These are phyloP conservation scores for Colaptes auratus DNA, from an alignment of 2,113 vertebrate species.

Conservation along the genomic window DNA sequence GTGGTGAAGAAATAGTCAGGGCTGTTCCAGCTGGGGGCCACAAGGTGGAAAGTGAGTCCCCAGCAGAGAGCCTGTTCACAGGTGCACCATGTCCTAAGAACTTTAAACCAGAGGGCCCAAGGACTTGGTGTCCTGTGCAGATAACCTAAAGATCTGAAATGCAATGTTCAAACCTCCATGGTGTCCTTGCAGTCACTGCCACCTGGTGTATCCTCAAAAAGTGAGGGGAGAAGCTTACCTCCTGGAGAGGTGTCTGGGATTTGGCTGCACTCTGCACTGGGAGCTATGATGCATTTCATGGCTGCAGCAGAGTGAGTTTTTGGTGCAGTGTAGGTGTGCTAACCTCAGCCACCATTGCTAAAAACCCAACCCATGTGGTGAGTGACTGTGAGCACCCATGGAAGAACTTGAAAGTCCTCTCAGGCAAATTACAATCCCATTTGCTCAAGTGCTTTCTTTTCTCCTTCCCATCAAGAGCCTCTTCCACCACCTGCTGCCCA, in stretches of 20 bases:
- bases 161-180: neutral
- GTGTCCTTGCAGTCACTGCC: neutral
- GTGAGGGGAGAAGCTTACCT: neutral
- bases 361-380: accelerated
- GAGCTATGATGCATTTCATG: accelerated
- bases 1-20: neutral
- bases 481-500: neutral
- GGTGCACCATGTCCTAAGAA: neutral
- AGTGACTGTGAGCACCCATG: neutral
- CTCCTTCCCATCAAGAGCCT: neutral
- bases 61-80: neutral
- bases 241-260: neutral
- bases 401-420: neutral
- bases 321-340: accelerated
- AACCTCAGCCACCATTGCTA: neutral
- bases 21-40: neutral
- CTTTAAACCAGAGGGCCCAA: neutral
- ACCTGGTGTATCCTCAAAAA: neutral
- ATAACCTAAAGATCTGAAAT: neutral
- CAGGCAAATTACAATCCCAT: neutral
- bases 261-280: neutral
- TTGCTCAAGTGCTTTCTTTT: neutral
- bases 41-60: neutral
- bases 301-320: neutral
- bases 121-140: neutral